A percentile compares a stretch with the other conserved stretches of the same genome.
Conservation (phyloP, 2,113 vertebrate genomes). For the Verasper variegatus region DNA sequence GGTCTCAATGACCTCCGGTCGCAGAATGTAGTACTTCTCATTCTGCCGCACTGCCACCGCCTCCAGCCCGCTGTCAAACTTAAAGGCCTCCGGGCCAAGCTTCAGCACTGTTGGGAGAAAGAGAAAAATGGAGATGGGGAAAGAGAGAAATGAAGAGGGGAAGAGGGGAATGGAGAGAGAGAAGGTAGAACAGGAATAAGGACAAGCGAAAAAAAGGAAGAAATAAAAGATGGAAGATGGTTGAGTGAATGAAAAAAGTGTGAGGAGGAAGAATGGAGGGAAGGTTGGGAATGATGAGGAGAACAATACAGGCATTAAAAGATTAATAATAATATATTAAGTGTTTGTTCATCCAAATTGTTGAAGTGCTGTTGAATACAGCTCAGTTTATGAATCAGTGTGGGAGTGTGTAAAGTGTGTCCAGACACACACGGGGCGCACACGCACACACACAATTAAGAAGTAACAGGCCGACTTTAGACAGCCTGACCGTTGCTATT, state of each 20-base stretch:
- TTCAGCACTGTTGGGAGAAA: conserved; percentile 86
- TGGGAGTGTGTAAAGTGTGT: neutral
- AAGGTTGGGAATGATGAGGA: neutral
- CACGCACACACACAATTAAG: conserved; percentile 35
- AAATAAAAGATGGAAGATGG: neutral
- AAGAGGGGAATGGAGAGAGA: neutral
- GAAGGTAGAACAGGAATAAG: neutral
- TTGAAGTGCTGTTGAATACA: too few species aligned
- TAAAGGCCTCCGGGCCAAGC: conserved; percentile 97
- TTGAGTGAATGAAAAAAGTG: too few species aligned
- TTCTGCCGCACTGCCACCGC: conserved; percentile 96
- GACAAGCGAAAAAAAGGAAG: too few species aligned
- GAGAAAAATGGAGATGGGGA: neutral
- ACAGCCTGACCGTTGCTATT: conserved; percentile 5
- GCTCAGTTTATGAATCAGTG: neutral
- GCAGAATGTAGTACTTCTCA: conserved; percentile 98
- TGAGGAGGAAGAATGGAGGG: neutral
- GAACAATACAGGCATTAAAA: neutral
- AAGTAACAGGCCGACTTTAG: conserved; percentile 3
- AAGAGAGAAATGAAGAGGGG: neutral
- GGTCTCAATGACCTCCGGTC: conserved; percentile 98
- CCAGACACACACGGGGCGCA: too few species aligned
- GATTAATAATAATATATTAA: neutral
- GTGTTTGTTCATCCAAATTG: too few species aligned
- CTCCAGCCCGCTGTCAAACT: conserved; percentile 96